Percentiles rank a stretch among this genome's conserved stretches.
These are phyloP conservation scores for Lipophrys pholis DNA, from an alignment of 2,113 vertebrate genomes.

Conservation along the genomic window DNA sequence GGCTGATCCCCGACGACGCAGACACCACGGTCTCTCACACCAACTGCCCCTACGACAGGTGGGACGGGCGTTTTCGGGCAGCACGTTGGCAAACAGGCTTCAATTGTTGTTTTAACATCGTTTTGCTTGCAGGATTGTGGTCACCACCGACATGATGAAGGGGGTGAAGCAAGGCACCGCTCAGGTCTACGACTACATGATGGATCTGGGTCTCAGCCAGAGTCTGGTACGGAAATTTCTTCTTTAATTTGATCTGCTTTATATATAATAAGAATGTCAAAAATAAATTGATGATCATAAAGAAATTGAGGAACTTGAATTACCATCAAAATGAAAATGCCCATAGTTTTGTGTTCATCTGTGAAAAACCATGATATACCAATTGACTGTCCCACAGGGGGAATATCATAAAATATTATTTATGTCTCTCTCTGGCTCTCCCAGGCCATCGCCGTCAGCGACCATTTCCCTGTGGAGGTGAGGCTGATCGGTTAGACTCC, in stretches of 20 bases:
- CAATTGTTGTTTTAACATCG: neutral
- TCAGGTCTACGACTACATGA: constrained; percentile 84
- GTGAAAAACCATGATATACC: neutral
- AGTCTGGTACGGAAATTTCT: constrained; percentile 78
- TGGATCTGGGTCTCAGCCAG: constrained; percentile 78
- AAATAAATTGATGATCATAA: no score
- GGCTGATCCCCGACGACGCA: constrained; percentile 84
- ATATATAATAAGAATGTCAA: no score
- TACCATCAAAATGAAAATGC: no score
- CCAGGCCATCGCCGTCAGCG: constrained; percentile 91
- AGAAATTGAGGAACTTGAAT: no score
- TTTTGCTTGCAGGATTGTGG: constrained; percentile 86
- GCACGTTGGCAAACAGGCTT: no score
- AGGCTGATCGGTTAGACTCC: constrained; percentile 62
- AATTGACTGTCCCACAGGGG: neutral
- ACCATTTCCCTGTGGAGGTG: constrained; percentile 94
- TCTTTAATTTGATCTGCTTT: no score
- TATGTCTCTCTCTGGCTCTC: constrained; percentile 74
- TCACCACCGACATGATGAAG: constrained; percentile 81
- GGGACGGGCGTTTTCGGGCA: neutral
- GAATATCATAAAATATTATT: neutral
- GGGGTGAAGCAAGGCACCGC: constrained; percentile 81
- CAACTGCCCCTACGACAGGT: constrained; percentile 91
- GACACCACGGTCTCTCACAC: constrained; percentile 90
- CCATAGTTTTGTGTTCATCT: neutral